Percentiles rank a stretch among this genome's conserved stretches.
Evolutionary conservation across 2,113 vertebrate genomes (phyloP).

Genomic region (Fregetta grallaria): DNA sequence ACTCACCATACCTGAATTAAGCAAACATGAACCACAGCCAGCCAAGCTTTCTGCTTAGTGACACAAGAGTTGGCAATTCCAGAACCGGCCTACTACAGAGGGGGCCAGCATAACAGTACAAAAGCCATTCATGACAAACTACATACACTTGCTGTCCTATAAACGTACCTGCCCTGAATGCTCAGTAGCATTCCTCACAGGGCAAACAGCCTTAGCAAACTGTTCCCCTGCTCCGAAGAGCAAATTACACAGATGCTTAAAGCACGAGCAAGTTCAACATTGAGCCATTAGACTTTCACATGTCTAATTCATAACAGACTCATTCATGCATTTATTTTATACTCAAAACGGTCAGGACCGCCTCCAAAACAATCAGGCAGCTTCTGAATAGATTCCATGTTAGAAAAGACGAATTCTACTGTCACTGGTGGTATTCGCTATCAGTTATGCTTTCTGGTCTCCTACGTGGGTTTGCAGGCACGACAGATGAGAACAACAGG

Average conservation of each 20-base stretch:
- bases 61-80: neutral
- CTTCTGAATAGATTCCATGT: neutral
- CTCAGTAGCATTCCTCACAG: neutral
- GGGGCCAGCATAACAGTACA: neutral
- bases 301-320: neutral
- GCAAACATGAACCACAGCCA: neutral
- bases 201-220: neutral
- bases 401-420: neutral
- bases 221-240: neutral
- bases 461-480: neutral
- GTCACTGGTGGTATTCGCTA: neutral
- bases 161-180: neutral
- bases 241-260: no score
- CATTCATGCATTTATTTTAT: neutral
- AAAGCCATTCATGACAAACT: neutral
- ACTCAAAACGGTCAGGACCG: neutral
- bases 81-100: neutral
- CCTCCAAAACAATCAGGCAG: neutral
- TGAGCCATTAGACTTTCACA: neutral
- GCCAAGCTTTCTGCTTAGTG: neutral
- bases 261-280: neutral
- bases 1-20: neutral
- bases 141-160: neutral
- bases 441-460: neutral
- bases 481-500: neutral